phyloP scores from a whole-genome alignment of 2,888 invertebrate genomes.

The Cybosia mesomella region DNA sequence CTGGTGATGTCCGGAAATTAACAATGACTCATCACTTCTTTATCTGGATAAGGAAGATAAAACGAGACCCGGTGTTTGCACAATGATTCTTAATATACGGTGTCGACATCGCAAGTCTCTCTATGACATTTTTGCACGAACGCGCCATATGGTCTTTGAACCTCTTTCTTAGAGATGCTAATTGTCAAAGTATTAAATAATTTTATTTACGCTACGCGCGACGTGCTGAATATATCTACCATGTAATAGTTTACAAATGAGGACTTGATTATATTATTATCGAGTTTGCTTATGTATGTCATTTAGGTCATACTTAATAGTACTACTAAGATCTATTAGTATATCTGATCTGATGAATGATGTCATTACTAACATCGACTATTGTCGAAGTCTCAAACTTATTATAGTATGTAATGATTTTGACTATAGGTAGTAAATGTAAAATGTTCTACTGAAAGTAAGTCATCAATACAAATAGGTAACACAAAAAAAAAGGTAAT shows the following conservation, averaged over 20 bases:
- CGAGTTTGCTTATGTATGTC: constrained; percentile 4
- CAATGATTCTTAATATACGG: constrained; percentile 50
- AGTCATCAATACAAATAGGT: too few relatives aligned
- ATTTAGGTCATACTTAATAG: constrained; percentile 42
- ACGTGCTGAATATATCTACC: constrained; percentile 15
- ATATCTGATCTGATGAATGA: constrained; percentile 55
- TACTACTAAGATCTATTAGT: constrained; percentile 65
- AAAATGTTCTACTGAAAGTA: neutral
- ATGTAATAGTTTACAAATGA: constrained; percentile 1
- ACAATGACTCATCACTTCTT: constrained; percentile 73
- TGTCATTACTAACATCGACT: constrained; percentile 60
- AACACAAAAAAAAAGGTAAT: constrained; percentile 11
- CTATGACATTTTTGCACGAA: constrained; percentile 37
- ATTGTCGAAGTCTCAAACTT: constrained; percentile 47
- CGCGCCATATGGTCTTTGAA: constrained; percentile 44
- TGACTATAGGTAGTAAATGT: constrained; percentile 22
- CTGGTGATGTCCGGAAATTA: constrained; percentile 75
- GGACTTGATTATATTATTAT: constrained; percentile 6
- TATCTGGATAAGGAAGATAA: constrained; percentile 76
- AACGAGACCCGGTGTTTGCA: constrained; percentile 63
- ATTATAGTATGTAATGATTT: constrained; percentile 33
- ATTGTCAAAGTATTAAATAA: constrained; percentile 17
- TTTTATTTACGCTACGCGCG: constrained; percentile 22
- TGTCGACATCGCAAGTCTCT: constrained; percentile 42
- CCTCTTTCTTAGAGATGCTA: constrained; percentile 22